phyloP scores from a whole-genome alignment of 2,888 invertebrate genomes.

The Myathropa florea region DNA sequence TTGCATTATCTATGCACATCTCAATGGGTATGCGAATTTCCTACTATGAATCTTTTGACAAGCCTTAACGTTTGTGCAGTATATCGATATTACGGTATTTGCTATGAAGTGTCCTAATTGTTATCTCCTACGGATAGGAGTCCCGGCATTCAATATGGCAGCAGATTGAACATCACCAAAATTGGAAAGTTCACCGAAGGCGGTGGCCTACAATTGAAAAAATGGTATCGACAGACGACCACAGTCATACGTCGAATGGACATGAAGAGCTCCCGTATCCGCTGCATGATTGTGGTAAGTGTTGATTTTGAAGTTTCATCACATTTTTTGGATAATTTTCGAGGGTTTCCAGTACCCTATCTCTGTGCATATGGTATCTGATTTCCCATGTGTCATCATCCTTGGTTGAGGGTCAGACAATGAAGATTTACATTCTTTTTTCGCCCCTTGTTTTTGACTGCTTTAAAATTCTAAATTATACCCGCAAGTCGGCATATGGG shows the following conservation, averaged over 20 bases:
- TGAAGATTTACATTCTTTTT: slow-evolving; percentile 65
- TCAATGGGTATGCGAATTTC: no score
- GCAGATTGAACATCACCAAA: slow-evolving; percentile 81
- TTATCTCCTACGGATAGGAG: slow-evolving; percentile 76
- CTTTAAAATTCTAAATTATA: slow-evolving; percentile 59
- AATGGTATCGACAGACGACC: slow-evolving; percentile 76
- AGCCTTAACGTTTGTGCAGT: no score
- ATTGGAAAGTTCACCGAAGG: slow-evolving; percentile 81
- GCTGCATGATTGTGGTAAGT: slow-evolving; percentile 82
- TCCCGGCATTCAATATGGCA: slow-evolving; percentile 83
- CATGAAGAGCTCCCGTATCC: slow-evolving; percentile 83
- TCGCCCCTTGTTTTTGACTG: slow-evolving; percentile 46
- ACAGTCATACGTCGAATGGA: slow-evolving; percentile 80
- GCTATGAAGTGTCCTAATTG: background rate
- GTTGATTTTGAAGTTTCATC: slow-evolving; percentile 22
- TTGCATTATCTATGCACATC: no score
- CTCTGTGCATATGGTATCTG: slow-evolving; percentile 57
- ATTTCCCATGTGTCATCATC: slow-evolving; percentile 73
- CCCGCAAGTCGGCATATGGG: slow-evolving; percentile 44
- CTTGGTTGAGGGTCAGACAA: slow-evolving; percentile 59
- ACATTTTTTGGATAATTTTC: background rate
- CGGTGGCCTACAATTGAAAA: slow-evolving; percentile 74
- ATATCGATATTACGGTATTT: no score
- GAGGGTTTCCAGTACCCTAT: background rate
- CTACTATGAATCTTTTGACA: no score